Base-by-base conservation (phyloP, 2,888 invertebrate species). In the Heliconius aoede region DNA sequence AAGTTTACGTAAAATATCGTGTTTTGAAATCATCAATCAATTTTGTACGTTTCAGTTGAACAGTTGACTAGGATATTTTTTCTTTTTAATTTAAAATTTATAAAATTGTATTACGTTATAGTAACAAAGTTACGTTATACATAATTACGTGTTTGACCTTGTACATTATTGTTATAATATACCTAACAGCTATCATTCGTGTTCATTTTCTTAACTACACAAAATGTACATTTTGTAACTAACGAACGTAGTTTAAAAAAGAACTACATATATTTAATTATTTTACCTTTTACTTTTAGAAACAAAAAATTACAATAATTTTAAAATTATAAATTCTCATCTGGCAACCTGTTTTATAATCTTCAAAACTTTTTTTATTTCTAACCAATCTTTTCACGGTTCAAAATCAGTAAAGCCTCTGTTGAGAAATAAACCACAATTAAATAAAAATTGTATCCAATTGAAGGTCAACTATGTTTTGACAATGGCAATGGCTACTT, bases 341-440 rank as follows among this genome's bases (percentile, higher is more conserved):
- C 32, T 69, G 69, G 30, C 69, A 55, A 32, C 69, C 55, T 55
- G 13, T 30, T 55, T 28, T 55, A 21, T 11, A 26, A 18, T 28
- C 28, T 24, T 26, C 5, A 30, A 55, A 36, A 26, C 36, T 40
- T 58, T 68, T 61, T 58, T 30, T 21, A 26, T 67, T 58, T 68
- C 55, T 24, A 36, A 15, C 13, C 26, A 58, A 69, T 78, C 73
- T 76, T 65, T 78, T 74, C 67, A 32, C 40, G 67, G 61, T 71
- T 46, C 51, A 73, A 26, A 40, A 64, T 68, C 28, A 18, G 40
- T 61, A 30, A 67, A 60, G n/a, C 9, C 15, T 40, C 64, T 55
- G 46, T 58, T 72, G 36, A 61, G n/a, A 73, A 36, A 24, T 71
- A 46, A 36, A 30, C 58, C 26, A 72, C 32, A 64, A 51, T 46